phyloP scores from a whole-genome alignment of 1,140 invertebrate genomes.

The Cotesia glomerata region DNA sequence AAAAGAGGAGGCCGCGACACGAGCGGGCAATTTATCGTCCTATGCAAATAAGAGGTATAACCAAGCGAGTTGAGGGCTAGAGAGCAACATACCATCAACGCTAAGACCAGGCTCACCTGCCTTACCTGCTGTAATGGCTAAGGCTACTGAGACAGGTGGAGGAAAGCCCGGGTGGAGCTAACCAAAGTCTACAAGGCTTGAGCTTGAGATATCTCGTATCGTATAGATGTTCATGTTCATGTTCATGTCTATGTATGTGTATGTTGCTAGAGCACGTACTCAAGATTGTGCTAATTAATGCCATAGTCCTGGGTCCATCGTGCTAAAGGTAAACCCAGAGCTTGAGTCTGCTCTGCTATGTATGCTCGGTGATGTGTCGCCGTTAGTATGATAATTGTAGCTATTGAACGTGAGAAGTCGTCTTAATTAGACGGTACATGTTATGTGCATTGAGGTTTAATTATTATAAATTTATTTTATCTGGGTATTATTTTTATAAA shows the following conservation, averaged over 20 bases:
- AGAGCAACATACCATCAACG: neutral
- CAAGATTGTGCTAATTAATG: constrained; percentile 50
- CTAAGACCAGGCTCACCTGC: neutral
- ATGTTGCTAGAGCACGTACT: constrained; percentile 30
- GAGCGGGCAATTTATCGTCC: constrained; percentile 14
- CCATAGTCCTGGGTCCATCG: constrained; percentile 24
- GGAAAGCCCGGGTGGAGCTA: neutral
- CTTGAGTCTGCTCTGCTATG: constrained; percentile 15
- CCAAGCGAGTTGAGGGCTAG: neutral
- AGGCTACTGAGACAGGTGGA: neutral
- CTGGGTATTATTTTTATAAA: no score
- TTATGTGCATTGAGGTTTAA: constrained; percentile 30
- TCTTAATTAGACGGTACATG: constrained; percentile 42
- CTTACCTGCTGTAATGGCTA: neutral
- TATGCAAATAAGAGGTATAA: constrained; percentile 17
- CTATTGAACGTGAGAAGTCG: constrained; percentile 45
- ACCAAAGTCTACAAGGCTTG: neutral
- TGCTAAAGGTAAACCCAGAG: neutral
- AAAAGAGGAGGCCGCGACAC: neutral
- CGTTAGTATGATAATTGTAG: constrained; percentile 51
- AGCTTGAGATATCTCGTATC: constrained; percentile 26
- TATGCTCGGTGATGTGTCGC: constrained; percentile 44
- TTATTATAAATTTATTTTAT: constrained; percentile 30
- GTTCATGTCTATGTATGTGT: constrained; percentile 4
- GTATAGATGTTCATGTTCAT: neutral